These are phyloP conservation scores for Alloscopus bannaensis DNA, from an alignment of 2,888 invertebrate species.

Conservation along the genomic window DNA sequence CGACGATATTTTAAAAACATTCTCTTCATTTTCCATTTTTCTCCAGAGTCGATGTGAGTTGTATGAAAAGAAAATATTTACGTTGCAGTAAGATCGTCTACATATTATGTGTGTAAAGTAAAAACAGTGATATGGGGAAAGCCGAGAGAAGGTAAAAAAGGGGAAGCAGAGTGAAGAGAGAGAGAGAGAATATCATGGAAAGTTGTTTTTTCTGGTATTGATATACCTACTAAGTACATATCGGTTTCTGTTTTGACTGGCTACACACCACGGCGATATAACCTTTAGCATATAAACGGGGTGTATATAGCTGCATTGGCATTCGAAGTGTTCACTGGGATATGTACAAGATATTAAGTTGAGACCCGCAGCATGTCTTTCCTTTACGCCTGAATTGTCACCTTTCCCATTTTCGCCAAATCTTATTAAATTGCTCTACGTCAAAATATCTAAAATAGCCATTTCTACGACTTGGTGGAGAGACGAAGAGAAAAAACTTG, in stretches of 20 bases:
- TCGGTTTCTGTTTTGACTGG: no score
- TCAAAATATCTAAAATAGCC: slow-evolving; percentile 74
- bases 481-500: slow-evolving; percentile 13
- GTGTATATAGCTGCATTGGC: no score
- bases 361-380: slow-evolving; percentile 67
- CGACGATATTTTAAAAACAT: no score
- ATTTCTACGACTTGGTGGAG: slow-evolving; percentile 70
- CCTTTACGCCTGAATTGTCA: slow-evolving; percentile 74
- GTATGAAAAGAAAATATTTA: slow-evolving; percentile 12
- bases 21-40: background rate
- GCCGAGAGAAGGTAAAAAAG: no score
- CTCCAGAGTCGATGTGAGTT: no score
- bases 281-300: no score
- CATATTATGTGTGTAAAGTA: background rate
- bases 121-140: background rate
- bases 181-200: no score
- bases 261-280: no score
- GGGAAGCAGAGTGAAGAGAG: background rate
- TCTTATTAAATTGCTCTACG: slow-evolving; percentile 74
- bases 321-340: no score
- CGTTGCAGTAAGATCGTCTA: background rate
- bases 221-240: no score
- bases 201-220: no score
- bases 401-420: slow-evolving; percentile 74
- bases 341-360: no score